Conservation (phyloP, 2,888 invertebrate species). For the Eupithecia subumbrata region DNA sequence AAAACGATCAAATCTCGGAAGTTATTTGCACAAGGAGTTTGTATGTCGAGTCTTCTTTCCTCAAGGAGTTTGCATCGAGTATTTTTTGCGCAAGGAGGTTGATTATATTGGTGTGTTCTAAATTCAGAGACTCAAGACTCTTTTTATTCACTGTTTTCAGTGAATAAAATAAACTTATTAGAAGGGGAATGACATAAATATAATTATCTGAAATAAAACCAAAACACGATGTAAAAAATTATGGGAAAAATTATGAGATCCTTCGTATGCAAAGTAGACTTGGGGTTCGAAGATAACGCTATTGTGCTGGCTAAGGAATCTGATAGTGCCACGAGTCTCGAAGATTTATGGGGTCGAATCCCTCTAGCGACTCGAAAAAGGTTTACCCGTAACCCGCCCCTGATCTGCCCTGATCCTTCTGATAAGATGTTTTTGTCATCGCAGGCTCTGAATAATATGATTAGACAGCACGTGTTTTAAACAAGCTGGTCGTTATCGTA, state of each 20-base stretch:
- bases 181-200: too few species aligned
- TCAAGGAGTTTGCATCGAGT: too few species aligned
- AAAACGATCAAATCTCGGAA: too few species aligned
- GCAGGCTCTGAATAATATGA: neutral
- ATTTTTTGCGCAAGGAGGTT: too few species aligned
- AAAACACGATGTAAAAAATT: neutral
- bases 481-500: neutral
- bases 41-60: too few species aligned
- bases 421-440: constrained; percentile 10
- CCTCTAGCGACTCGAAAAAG: constrained; percentile 26
- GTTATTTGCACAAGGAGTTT: too few species aligned
- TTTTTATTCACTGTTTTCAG: too few species aligned
- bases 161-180: too few species aligned
- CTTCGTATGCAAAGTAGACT: constrained; percentile 36
- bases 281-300: constrained; percentile 33
- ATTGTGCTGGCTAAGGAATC: constrained; percentile 34
- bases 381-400: constrained; percentile 20
- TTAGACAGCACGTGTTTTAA: neutral
- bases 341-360: constrained; percentile 35
- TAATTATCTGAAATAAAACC: neutral
- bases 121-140: too few species aligned
- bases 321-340: constrained; percentile 35
- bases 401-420: constrained; percentile 16
- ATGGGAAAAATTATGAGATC: neutral
- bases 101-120: too few species aligned